Evolutionary conservation across 2,113 vertebrate species (phyloP).

Genomic region (Polypterus bichir): DNA sequence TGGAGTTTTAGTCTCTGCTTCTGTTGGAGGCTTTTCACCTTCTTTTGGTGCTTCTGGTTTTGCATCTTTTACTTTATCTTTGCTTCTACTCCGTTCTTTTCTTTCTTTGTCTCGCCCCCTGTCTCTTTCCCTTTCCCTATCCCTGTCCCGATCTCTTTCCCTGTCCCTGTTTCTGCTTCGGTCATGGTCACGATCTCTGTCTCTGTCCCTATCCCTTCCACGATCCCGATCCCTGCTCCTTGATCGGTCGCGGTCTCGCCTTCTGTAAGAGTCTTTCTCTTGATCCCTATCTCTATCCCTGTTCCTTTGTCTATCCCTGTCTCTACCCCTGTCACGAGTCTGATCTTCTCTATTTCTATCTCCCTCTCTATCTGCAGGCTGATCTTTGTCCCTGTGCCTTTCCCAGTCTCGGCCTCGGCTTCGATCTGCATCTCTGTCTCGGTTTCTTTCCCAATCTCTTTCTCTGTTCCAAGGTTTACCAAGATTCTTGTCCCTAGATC

Average conservation of each 20-base stretch:
- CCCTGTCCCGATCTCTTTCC: conserved; percentile 36
- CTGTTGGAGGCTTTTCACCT: conserved; percentile 37
- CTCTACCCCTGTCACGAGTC: conserved; percentile 37
- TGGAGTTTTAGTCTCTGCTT: conserved; percentile 22
- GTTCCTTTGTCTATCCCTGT: conserved; percentile 37
- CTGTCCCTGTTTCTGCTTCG: conserved; percentile 25
- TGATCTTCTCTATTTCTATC: conserved; percentile 41
- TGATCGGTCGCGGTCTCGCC: conserved; percentile 13
- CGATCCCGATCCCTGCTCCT: conserved; percentile 41
- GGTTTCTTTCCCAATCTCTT: conserved; percentile 48
- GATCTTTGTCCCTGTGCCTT: conserved; percentile 1
- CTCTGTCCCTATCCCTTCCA: conserved; percentile 31
- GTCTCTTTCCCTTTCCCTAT: conserved; percentile 37
- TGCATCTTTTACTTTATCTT: conserved; percentile 54
- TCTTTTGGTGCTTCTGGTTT: conserved; percentile 57
- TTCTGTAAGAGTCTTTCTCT: conserved; percentile 31
- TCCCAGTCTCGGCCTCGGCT: conserved; percentile 29
- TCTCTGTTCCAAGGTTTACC: conserved; percentile 35
- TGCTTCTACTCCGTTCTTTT: conserved; percentile 47
- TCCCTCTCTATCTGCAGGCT: conserved; percentile 31
- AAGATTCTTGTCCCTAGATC: conserved; percentile 18
- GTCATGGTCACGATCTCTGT: conserved; percentile 23
- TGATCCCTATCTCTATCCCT: conserved; percentile 34
- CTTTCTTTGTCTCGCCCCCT: conserved; percentile 47
- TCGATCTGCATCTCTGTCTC: conserved; percentile 43